Percentiles rank a stretch among this genome's conserved stretches.
These are phyloP conservation scores for Oryctes rhinoceros DNA, from an alignment of 1,140 invertebrate genomes.

Conservation along the genomic window DNA sequence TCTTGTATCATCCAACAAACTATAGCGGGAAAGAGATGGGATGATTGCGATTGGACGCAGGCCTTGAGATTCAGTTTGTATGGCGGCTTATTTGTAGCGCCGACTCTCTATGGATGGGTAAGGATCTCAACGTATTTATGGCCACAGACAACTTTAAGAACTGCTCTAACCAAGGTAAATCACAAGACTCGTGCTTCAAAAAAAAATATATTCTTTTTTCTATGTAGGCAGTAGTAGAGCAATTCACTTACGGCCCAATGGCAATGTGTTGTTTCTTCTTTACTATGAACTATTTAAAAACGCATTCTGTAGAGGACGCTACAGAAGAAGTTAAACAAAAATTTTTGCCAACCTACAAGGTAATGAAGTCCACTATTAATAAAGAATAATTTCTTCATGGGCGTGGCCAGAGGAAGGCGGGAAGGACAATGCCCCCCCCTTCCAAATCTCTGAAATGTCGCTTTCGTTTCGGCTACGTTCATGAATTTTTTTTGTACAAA, in stretches of 20 bases:
- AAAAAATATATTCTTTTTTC: neutral
- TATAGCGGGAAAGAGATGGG: conserved; percentile 64
- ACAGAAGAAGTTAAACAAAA: conserved; percentile 76
- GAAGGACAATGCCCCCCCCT: no score
- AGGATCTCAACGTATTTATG: conserved; percentile 70
- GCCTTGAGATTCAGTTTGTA: conserved; percentile 73
- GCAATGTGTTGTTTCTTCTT: conserved; percentile 84
- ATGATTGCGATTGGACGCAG: conserved; percentile 68
- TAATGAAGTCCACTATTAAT: conserved; percentile 57
- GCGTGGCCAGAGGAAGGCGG: no score
- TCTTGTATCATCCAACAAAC: conserved; percentile 61
- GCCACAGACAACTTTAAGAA: conserved; percentile 70
- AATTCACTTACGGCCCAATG: conserved; percentile 81
- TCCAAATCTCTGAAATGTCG: no score
- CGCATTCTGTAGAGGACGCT: conserved; percentile 72
- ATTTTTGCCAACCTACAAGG: conserved; percentile 83
- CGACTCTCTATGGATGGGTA: conserved; percentile 76
- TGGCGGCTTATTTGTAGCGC: conserved; percentile 75
- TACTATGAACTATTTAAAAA: conserved; percentile 80
- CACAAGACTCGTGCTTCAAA: neutral
- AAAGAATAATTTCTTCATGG: no score
- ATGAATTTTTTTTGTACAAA: no score
- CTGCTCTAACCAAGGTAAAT: conserved; percentile 72
- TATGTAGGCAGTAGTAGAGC: conserved; percentile 77
- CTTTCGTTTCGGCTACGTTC: no score